phyloP scores from a whole-genome alignment of 1,140 invertebrate genomes.

The Orius laevigatus region DNA sequence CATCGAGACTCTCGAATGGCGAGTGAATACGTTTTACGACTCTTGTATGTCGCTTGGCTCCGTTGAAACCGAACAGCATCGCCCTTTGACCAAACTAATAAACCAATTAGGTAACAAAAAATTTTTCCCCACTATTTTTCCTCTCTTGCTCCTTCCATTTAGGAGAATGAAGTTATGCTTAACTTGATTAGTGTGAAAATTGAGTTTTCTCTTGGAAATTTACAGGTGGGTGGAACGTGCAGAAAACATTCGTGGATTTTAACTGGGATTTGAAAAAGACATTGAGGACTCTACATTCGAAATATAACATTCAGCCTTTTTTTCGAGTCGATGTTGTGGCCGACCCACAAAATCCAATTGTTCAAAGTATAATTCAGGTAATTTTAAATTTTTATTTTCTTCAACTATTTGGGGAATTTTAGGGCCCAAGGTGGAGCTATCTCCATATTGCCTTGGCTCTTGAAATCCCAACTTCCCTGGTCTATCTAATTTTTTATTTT shows the following conservation, averaged over 20 bases:
- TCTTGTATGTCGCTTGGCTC: conserved; percentile 27
- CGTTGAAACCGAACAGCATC: conserved; percentile 25
- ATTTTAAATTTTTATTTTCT: conserved; percentile 2
- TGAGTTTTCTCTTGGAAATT: conserved; percentile 10
- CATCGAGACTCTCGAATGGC: conserved; percentile 24
- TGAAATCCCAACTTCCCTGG: too few species aligned
- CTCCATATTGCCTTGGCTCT: too few species aligned
- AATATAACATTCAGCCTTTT: conserved; percentile 31
- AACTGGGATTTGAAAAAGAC: conserved; percentile 29
- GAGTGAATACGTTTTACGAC: conserved; percentile 27
- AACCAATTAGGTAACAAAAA: conserved; percentile 22
- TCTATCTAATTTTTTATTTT: conserved; percentile 17
- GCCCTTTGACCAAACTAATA: conserved; percentile 25
- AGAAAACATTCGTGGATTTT: conserved; percentile 29
- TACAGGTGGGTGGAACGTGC: conserved; percentile 35
- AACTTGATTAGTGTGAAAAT: conserved; percentile 4
- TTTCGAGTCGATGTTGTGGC: conserved; percentile 34
- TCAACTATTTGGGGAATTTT: neutral
- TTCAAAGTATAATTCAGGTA: conserved; percentile 32
- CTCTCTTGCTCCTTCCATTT: neutral
- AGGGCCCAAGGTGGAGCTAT: too few species aligned
- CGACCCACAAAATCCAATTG: conserved; percentile 27
- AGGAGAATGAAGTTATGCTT: neutral
- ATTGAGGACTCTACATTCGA: conserved; percentile 28
- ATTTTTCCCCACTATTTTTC: neutral